Evolutionary conservation across 2,888 invertebrate genomes (phyloP).

Genomic region (Ctena decussata): DNA sequence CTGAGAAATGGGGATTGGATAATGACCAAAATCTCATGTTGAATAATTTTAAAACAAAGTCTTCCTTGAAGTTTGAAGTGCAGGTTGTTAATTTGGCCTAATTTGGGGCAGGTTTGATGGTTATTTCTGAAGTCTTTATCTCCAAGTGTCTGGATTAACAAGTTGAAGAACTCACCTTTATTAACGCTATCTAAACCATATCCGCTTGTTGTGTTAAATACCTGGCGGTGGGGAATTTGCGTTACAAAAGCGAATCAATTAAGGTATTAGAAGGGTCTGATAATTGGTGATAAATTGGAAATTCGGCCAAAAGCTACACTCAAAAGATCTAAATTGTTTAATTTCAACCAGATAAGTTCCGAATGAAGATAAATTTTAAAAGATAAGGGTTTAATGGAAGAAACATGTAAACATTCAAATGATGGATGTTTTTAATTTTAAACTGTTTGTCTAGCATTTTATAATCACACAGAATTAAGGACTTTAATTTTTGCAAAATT

Average conservation of each 20-base stretch:
- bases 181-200: slow-evolving; percentile 7
- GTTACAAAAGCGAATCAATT: slow-evolving; percentile 13
- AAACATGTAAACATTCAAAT: slow-evolving; percentile 67
- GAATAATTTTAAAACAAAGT: not conserved
- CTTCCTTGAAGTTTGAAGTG: not conserved
- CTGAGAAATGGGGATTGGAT: too few relatives aligned
- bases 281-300: slow-evolving; percentile 72
- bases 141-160: slow-evolving; percentile 7
- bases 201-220: slow-evolving; percentile 11
- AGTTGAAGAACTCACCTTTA: not conserved
- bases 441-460: slow-evolving; percentile 65
- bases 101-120: not conserved
- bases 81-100: not conserved
- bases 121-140: not conserved
- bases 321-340: slow-evolving; percentile 71
- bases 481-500: slow-evolving; percentile 64
- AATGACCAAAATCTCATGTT: too few relatives aligned
- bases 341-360: slow-evolving; percentile 70
- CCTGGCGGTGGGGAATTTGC: slow-evolving; percentile 3
- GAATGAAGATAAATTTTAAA: slow-evolving; percentile 70
- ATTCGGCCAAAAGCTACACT: slow-evolving; percentile 68
- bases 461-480: slow-evolving; percentile 64
- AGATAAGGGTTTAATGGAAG: slow-evolving; percentile 67
- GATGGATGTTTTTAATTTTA: slow-evolving; percentile 71
- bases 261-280: slow-evolving; percentile 59